Evolutionary conservation across 2,888 invertebrate genomes (phyloP).

Genomic region (Melanostoma mellinum): DNA sequence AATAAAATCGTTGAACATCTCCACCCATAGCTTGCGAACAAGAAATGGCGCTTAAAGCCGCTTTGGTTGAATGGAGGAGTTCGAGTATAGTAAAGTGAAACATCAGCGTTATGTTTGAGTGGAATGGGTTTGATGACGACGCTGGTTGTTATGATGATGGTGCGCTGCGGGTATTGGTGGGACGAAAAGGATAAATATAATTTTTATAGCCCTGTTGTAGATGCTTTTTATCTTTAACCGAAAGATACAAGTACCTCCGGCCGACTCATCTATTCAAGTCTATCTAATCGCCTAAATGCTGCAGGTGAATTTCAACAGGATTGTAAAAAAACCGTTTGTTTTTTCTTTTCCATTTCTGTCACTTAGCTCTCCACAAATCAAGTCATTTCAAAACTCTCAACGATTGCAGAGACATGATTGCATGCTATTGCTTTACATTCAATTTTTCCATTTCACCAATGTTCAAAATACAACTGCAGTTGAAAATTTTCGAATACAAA

Average conservation of each 20-base stretch:
- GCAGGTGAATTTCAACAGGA: conserved; percentile 13
- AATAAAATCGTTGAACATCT: conserved; percentile 64
- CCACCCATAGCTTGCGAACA: conserved; percentile 29
- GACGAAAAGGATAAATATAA: conserved; percentile 56
- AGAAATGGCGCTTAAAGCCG: conserved; percentile 56
- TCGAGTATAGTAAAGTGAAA: conserved; percentile 51
- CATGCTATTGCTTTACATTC: no score
- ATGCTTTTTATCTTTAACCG: conserved; percentile 67
- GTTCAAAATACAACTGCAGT: no score
- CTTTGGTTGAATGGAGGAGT: not conserved
- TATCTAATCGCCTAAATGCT: conserved; percentile 36
- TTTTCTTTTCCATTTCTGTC: no score
- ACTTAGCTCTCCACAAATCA: no score
- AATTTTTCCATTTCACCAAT: no score
- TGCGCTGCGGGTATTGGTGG: conserved; percentile 11
- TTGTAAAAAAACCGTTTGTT: no score
- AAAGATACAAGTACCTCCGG: conserved; percentile 59
- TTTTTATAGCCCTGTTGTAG: conserved; percentile 68
- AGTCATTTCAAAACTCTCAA: no score
- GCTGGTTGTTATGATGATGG: conserved; percentile 13
- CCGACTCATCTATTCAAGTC: conserved; percentile 47
- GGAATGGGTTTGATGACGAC: conserved; percentile 21
- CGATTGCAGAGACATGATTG: no score
- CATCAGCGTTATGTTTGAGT: conserved; percentile 54
- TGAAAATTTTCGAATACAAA: no score